Evolutionary conservation across 2,888 invertebrate species (phyloP), one percentile per base, ranked within the genome.

Genomic region (Synergus gifuensis): DNA sequence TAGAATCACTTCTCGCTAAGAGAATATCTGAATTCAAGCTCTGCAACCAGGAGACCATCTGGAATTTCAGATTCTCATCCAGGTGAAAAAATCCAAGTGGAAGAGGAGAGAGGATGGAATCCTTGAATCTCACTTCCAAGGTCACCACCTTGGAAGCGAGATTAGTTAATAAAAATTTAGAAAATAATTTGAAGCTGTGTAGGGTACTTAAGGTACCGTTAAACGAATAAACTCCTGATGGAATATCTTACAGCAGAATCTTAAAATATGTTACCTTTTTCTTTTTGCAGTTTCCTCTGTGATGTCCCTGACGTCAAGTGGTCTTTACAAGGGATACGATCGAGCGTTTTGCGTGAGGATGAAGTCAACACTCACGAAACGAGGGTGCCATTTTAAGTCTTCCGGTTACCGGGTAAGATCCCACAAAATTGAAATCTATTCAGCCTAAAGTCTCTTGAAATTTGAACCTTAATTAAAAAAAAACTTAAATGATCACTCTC

Each of bases 291-390:
- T 98, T 85, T 96, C 97, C 78, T 95, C 97, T 84, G 95, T 96
- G 90, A 98, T 98, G 98, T 95, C 95, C 78, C 93, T 97, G 86
- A 94, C 94, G 76, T 94, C 96, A 16, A 95, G 94, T 81, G 95
- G 95, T 79, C 90, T 93, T 63, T 98, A 96, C 93, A 96, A 97
- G 91, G 98, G 98, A 60, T 95, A 97, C 93, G 98, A 98, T 89
- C 93, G 98, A 89, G 97, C 98, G 64, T 98, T 98, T 93, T 99
- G 98, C 93, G 94, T 99, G 76, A 95, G 99, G 85, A 99, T 99
- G 98, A 99, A 99, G 92, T 99, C 99, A 78, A 99, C 99, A 0
- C 94, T 99, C 83, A 98, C 99, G 76, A 99, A 99, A 93, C 94
- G 99, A 89, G 99, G 99, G 81, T 99, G 98, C 92, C 98, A 98